Conservation (phyloP, 1,140 invertebrate species). For the Contarinia nasturtii region DNA sequence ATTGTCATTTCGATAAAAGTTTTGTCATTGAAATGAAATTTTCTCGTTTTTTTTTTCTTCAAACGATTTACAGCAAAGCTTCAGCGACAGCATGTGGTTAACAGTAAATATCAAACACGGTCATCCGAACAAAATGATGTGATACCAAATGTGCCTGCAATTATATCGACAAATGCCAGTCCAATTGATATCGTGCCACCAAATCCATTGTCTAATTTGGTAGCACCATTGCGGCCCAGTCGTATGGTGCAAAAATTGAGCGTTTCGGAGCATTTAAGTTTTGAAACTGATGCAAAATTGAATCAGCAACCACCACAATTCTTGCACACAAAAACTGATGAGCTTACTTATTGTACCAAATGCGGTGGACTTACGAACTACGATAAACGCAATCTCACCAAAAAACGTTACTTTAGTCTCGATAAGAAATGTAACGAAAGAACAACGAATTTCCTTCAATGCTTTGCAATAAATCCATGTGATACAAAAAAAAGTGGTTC, state of each 20-base stretch:
- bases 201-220: background rate
- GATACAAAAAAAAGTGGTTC: background rate
- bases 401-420: slow-evolving; percentile 2
- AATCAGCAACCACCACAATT: background rate
- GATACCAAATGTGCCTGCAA: background rate
- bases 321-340: background rate
- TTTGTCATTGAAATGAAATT: too few species aligned
- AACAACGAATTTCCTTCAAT: background rate
- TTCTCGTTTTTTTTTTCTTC: too few species aligned
- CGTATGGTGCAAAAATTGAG: background rate
- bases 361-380: background rate
- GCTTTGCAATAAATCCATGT: background rate
- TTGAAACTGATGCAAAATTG: background rate
- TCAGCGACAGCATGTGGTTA: background rate
- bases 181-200: background rate
- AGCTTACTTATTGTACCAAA: background rate
- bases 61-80: background rate
- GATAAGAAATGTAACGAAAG: slow-evolving; percentile 2
- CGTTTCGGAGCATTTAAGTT: background rate
- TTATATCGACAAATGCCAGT: background rate
- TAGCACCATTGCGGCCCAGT: background rate
- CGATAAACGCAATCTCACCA: background rate
- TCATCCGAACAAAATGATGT: background rate
- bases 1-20: too few species aligned
- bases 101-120: background rate